Base-by-base conservation (phyloP, 1,140 invertebrate species). In the Trichonephila clavipes region DNA sequence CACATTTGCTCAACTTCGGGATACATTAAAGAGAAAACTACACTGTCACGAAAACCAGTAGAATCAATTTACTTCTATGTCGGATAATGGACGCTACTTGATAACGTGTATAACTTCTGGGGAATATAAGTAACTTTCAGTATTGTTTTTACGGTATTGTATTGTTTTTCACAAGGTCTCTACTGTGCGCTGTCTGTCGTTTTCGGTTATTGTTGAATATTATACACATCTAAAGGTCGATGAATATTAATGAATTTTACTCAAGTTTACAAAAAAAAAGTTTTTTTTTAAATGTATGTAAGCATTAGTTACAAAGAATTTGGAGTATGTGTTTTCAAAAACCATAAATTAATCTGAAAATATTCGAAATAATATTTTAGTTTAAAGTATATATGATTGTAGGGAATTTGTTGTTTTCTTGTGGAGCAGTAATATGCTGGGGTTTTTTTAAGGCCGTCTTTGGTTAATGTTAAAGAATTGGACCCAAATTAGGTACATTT, bases 81-180 rank as follows among this genome's bases (percentile, higher is more conserved):
- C 28, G 1, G 34, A 40, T 77, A 77, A 77, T 77, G 72, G 34
- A 40, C 18, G 16, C 14, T 34, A 77, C 24, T 28, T 77, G 72
- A 16, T 28, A 4, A 1, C 28, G 28, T 77, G 0, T 18, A 28
- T 12, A 77, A 18, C 28, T 34, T 77, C 28, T 77, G 28, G 34
- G 14, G 12, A 19, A 18, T 28, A 77, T 77, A 14, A 72, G 69
- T 18, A 77, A 34, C 72, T 77, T 77, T 77, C 28, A 18, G 72
- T 77, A 77, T 77, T 77, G 72, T 77, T 77, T 77, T 28, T 34
- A 12, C 12, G 16, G 10, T 19, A 77, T 77, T 77, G 28, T 77
- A 34, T 77, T 77, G 24, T 18, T 77, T 77, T 77, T 69, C 18
- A 40, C 72, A 77, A 77, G 72, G 72, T 77, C 72, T 40, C 28